Base-by-base conservation (phyloP, 2,113 vertebrate species). In the Hemiprocne comata region DNA sequence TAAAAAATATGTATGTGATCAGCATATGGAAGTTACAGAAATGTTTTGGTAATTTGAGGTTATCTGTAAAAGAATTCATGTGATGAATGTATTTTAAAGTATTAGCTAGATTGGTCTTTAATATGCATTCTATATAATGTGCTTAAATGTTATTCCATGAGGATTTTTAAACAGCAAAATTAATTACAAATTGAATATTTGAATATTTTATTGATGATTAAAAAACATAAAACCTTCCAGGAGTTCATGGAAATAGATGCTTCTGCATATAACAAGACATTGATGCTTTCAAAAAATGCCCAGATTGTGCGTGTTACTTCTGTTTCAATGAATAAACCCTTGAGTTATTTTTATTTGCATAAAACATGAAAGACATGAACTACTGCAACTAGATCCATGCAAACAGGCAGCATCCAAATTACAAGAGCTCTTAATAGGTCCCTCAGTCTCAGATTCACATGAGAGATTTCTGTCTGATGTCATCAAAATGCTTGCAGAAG, bases 161-260 rank as follows among this genome's bases (percentile, higher is more conserved):
- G 70, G 46, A 60, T 83, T 74, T 82, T 92, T 82, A 73, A 86
- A 83, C 21, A 51, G 53, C n/a, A 89, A 40, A 57, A 87, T 93
- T 93, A 87, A 95, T 94, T 66, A 79, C 51, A 90, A 81, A 84
- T 90, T 90, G 60, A 65, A 90, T 94, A 88, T 95, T 97, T 96
- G 55, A 96, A 97, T 95, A 94, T 94, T 77, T 72, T 97, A 92
- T 96, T 80, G 94, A 92, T 97, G 71, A 34, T 76, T 87, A 81
- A 88, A 91, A 92, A 10, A 0, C 20, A 92, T 85, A 71, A 97
- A 96, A 94, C 92, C 87, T 97, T 95, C 86, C 74, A 65, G 82
- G 75, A 82, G 65, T 84, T 62, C 58, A 77, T 67, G 89, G 62
- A 95, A 95, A 88, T 75, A 76, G 67, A 90, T 67, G 44, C 46